These are phyloP conservation scores for Procapra przewalskii DNA, from an alignment of 2,113 vertebrate species.

Conservation along the genomic window DNA sequence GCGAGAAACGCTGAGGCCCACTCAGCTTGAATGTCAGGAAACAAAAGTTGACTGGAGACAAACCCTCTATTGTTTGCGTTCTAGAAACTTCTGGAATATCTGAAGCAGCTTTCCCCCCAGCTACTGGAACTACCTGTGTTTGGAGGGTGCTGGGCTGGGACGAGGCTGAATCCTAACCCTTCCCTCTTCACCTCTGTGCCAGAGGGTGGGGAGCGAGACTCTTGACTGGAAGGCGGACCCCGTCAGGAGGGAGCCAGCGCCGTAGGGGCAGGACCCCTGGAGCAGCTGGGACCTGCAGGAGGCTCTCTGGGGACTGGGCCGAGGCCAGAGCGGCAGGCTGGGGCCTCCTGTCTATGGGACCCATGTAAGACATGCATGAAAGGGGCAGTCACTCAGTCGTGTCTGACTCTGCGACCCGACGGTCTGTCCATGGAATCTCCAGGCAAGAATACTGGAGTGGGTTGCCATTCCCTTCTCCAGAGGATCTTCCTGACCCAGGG, in stretches of 20 bases:
- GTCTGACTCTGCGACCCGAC: background rate
- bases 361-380: background rate
- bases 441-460: background rate
- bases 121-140: slow-evolving; percentile 22
- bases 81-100: slow-evolving; percentile 37
- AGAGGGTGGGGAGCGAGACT: rapidly evolving
- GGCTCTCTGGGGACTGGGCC: background rate
- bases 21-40: slow-evolving; percentile 67
- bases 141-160: background rate
- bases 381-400: background rate
- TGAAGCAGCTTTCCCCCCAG: slow-evolving; percentile 32
- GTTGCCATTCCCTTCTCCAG: background rate
- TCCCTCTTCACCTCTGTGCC: no score
- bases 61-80: slow-evolving; percentile 66
- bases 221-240: background rate
- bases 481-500: background rate
- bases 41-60: slow-evolving; percentile 37
- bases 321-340: background rate
- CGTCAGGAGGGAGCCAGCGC: background rate
- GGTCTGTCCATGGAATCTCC: background rate
- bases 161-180: rapidly evolving
- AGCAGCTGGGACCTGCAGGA: background rate
- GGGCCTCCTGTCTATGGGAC: background rate
- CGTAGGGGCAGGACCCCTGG: no score
- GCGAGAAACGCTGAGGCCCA: background rate